These are phyloP conservation scores for Gobiocypris rarus DNA, from an alignment of 2,113 vertebrate species.

Conservation along the genomic window DNA sequence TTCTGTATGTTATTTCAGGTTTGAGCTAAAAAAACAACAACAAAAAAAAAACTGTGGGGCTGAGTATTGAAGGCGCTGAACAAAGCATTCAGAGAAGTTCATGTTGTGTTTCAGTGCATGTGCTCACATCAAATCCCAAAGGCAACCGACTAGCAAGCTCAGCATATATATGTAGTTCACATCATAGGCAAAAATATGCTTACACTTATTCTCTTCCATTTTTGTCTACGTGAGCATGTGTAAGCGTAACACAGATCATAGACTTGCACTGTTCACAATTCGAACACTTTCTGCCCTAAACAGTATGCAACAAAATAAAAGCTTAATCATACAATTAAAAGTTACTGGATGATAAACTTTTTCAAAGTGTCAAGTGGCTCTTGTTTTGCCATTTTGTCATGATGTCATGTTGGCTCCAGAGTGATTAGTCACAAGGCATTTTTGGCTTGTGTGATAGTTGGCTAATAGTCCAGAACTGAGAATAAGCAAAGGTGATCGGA, in stretches of 20 bases:
- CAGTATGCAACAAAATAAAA: neutral
- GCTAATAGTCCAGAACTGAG: neutral
- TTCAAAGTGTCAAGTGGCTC: neutral
- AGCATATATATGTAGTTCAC: neutral
- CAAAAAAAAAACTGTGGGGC: neutral
- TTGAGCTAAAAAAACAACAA: neutral
- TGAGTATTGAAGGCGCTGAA: neutral
- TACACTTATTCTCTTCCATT: constrained; percentile 11
- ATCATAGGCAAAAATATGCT: constrained; percentile 21
- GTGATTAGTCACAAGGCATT: neutral
- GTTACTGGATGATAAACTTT: too few species aligned
- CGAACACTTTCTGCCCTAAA: neutral
- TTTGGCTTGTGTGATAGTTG: neutral
- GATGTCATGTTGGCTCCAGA: neutral
- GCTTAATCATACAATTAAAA: neutral
- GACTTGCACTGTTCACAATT: neutral
- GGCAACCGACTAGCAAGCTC: neutral
- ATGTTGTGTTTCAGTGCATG: neutral
- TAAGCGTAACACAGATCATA: neutral
- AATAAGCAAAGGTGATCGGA: neutral
- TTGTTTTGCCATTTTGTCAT: neutral
- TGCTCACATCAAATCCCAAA: neutral
- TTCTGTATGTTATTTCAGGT: neutral
- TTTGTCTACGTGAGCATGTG: constrained; percentile 42
- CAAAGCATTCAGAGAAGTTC: neutral